phyloP scores from a whole-genome alignment of 1,140 invertebrate species.

The Eumaeus atala region DNA sequence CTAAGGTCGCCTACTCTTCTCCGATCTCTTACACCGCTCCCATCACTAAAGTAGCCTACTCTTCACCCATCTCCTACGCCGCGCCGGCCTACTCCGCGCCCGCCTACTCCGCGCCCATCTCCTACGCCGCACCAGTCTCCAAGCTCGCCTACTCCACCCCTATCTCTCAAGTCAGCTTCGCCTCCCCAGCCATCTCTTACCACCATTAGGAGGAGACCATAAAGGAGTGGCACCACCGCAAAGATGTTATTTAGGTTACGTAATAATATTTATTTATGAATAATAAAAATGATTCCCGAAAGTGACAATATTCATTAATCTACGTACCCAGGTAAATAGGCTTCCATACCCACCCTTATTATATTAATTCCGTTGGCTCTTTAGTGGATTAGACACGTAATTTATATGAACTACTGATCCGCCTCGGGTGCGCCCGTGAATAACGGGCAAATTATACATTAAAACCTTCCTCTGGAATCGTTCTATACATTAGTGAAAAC shows the following conservation, averaged over 20 bases:
- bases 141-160: constrained; percentile 29
- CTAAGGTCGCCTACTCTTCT: constrained; percentile 37
- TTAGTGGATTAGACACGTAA: too few species aligned
- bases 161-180: constrained; percentile 42
- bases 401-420: too few species aligned
- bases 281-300: constrained; percentile 8
- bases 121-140: constrained; percentile 31
- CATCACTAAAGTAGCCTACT: constrained; percentile 34
- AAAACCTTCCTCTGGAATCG: too few species aligned
- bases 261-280: constrained; percentile 18
- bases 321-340: too few species aligned
- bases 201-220: constrained; percentile 36
- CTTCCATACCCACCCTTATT: too few species aligned
- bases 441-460: too few species aligned
- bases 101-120: constrained; percentile 29
- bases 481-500: too few species aligned
- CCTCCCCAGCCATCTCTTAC: constrained; percentile 48
- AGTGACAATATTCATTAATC: too few species aligned
- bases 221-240: background rate
- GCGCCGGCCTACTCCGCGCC: constrained; percentile 32
- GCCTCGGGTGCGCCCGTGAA: too few species aligned
- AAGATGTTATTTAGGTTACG: constrained; percentile 11
- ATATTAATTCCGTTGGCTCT: too few species aligned
- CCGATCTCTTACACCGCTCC: constrained; percentile 32
- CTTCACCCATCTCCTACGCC: constrained; percentile 29